Evolutionary conservation across 2,888 invertebrate genomes (phyloP).

Genomic region (Sphaerophoria rueppellii): DNA sequence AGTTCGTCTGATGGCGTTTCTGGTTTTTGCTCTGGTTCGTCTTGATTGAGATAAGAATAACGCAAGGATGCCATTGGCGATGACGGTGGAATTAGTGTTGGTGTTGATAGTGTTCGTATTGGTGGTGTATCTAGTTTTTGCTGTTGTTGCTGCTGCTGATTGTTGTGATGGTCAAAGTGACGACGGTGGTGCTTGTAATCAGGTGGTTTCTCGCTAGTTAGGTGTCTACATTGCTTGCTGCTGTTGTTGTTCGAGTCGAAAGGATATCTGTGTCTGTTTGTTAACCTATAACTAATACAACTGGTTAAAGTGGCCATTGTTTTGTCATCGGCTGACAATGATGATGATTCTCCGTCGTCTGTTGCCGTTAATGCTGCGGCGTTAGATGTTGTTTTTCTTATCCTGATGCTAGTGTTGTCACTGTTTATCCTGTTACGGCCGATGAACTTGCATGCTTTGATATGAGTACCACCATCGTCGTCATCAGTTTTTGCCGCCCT

Average conservation of each 20-base stretch:
- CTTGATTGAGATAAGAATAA: conserved; percentile 64
- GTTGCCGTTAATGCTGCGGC: conserved; percentile 13
- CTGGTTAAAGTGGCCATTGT: conserved; percentile 61
- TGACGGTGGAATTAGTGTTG: conserved; percentile 60
- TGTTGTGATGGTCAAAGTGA: conserved; percentile 72
- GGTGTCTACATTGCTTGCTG: conserved; percentile 66
- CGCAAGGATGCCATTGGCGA: conserved; percentile 63
- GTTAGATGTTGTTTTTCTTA: conserved; percentile 56
- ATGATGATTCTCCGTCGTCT: conserved; percentile 19
- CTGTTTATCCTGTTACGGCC: conserved; percentile 63
- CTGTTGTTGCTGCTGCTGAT: conserved; percentile 52
- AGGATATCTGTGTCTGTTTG: conserved; percentile 64
- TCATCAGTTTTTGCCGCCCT: conserved; percentile 66
- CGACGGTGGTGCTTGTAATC: conserved; percentile 73
- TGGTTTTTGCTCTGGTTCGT: conserved; percentile 37
- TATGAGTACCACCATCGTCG: conserved; percentile 65
- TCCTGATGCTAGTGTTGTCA: conserved; percentile 42
- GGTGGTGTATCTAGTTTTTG: conserved; percentile 54
- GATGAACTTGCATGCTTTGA: conserved; percentile 57
- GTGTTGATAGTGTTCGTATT: conserved; percentile 11
- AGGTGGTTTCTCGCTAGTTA: conserved; percentile 69
- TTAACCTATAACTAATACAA: conserved; percentile 70
- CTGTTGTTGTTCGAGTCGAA: conserved; percentile 41
- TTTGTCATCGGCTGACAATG: conserved; percentile 40
- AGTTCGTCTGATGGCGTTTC: conserved; percentile 9